Evolutionary conservation across 1,140 invertebrate genomes (phyloP).

Genomic region (Mycetomoellerius zeteki): DNA sequence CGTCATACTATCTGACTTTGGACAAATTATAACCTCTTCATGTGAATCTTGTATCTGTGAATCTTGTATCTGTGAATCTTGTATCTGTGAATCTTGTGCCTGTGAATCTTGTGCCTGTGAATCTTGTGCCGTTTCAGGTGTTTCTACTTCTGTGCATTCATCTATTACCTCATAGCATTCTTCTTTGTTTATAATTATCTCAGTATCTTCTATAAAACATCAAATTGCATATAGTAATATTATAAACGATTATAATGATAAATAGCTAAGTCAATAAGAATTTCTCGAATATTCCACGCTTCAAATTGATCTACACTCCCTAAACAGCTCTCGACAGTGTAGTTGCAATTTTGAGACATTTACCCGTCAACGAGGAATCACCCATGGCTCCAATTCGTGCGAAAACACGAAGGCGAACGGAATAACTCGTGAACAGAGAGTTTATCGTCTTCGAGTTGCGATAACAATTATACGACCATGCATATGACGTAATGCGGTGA

Average conservation of each 20-base stretch:
- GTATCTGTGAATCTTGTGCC: too few relatives aligned
- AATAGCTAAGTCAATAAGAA: not conserved
- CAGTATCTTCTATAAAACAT: conserved; percentile 67
- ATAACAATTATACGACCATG: conserved; percentile 1
- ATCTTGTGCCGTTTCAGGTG: conserved; percentile 50
- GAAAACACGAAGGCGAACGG: not conserved
- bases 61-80: too few relatives aligned
- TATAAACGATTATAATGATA: not conserved
- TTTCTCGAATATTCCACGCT: not conserved
- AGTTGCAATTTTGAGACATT: not conserved
- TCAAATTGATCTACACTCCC: not conserved
- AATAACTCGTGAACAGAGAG: too few relatives aligned
- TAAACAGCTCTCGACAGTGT: too few relatives aligned
- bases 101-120: not conserved
- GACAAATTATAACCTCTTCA: not conserved
- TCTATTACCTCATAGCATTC: conserved; percentile 79
- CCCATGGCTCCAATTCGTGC: not conserved
- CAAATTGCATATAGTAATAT: not conserved
- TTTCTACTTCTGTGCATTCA: conserved; percentile 77
- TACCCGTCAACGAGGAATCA: not conserved
- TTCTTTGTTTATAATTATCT: conserved; percentile 70
- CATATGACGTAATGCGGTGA: conserved; percentile 37
- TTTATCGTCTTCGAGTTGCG: not conserved
- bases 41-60: conserved; percentile 5
- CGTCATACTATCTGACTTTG: not conserved